These are phyloP conservation scores for Pomacea canaliculata DNA, from an alignment of 2,888 invertebrate genomes.

Conservation along the genomic window DNA sequence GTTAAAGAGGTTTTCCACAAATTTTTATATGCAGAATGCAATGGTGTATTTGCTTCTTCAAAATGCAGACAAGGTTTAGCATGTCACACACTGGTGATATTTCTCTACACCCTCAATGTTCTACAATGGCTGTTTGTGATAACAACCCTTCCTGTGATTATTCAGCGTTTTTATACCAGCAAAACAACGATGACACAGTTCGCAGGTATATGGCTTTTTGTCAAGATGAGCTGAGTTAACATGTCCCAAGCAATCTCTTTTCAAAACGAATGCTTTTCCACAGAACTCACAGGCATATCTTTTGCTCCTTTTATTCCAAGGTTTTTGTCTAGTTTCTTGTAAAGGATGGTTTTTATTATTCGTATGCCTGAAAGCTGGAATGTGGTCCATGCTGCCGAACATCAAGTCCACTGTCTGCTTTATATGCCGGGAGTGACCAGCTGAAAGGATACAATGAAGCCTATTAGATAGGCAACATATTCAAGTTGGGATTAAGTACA, in stretches of 20 bases:
- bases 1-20: too few species aligned
- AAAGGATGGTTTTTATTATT: too few species aligned
- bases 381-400: too few species aligned
- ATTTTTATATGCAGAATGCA: too few species aligned
- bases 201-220: conserved; percentile 29
- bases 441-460: conserved; percentile 1
- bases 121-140: too few species aligned
- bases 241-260: conserved; percentile 31
- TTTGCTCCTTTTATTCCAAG: conserved; percentile 21
- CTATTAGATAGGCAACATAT: background rate
- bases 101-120: too few species aligned
- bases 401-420: background rate
- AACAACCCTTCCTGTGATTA: conserved; percentile 27
- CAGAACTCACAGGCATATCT: conserved; percentile 30
- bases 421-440: background rate
- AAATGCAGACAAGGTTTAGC: too few species aligned
- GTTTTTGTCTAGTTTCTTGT: too few species aligned
- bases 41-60: too few species aligned
- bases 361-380: background rate
- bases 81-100: too few species aligned
- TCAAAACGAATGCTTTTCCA: conserved; percentile 25
- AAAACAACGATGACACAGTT: conserved; percentile 26
- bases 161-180: conserved; percentile 28
- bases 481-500: too few species aligned
- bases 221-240: conserved; percentile 30